Evolutionary conservation across 2,888 invertebrate genomes (phyloP), one percentile per base, ranked within the genome.

Genomic region (Eristalis pertinax): DNA sequence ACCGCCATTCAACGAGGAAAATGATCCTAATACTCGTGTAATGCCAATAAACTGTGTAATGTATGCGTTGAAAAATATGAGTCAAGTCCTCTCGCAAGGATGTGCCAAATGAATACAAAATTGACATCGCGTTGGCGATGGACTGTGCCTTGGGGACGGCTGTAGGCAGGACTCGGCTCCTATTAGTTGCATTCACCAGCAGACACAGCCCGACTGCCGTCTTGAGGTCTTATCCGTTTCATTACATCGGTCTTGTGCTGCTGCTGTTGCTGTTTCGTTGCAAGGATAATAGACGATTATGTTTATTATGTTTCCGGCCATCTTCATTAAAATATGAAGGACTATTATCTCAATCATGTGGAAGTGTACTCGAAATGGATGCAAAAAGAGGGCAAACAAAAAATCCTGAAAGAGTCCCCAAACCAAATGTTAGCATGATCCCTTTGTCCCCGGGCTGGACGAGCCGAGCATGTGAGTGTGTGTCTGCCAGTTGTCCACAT

Each of bases 21-120:
- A 87, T 76, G 79, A 60, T 29, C 50, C 50, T 50, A 29, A 87
- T 84, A 79, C 87, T 87, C 84, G 84, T 5, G 32, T 87, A 80
- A 84, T 75, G 79, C 64, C 72, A 87, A 83, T 87, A 87, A 87
- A 87, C 87, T 79, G 63, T 72, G 79, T 86, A 86, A 87, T 83
- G 67, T 83, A 83, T 87, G 86, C 78, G 83, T 78, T 87, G 84
- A 76, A 84, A 87, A 87, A 87, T 87, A 87, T 87, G 87, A 87
- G 84, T 50, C 50, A 87, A 84, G 84, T 87, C 79, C 84, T 84
- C 13, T 84, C 75, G 56, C 11, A 70, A 82, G 82, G 82, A 86
- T 86, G 86, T 86, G 86, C 86, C 86, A 86, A 86, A 86, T 86
- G 83, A 86, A 86, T 83, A 75, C 74, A 63, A 86, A 82, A 78